Evolutionary conservation across 2,888 invertebrate species (phyloP).

Genomic region (Cyaniris semiargus): DNA sequence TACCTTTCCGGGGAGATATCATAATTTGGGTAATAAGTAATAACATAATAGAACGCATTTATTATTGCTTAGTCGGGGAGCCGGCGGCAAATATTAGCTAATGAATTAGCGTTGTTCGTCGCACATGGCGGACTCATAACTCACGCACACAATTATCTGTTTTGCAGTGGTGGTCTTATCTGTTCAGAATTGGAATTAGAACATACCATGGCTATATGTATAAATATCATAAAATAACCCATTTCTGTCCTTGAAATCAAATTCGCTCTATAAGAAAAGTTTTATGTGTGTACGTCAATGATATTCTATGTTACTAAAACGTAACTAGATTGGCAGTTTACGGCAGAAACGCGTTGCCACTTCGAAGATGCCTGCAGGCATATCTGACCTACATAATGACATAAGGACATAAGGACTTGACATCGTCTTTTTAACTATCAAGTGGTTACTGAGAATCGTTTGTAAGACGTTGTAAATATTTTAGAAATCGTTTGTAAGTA

Average conservation of each 20-base stretch:
- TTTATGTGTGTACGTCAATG: too few relatives aligned
- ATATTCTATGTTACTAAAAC: too few relatives aligned
- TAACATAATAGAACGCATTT: background rate
- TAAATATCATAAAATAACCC: background rate
- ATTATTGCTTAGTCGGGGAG: conserved; percentile 5
- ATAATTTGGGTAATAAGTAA: background rate
- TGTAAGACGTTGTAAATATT: too few relatives aligned
- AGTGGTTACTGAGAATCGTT: too few relatives aligned
- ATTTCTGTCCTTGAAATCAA: background rate
- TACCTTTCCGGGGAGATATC: background rate
- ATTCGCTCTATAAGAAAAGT: too few relatives aligned
- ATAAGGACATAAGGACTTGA: too few relatives aligned
- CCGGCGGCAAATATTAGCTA: conserved; percentile 17
- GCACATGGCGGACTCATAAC: conserved; percentile 11
- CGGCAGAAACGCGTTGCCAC: too few relatives aligned
- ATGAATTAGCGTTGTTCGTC: conserved; percentile 8
- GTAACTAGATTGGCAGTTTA: too few relatives aligned
- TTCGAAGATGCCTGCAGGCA: too few relatives aligned
- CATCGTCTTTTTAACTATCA: too few relatives aligned
- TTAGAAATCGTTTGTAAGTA: too few relatives aligned
- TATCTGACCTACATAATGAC: too few relatives aligned
- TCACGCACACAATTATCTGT: conserved; percentile 12
- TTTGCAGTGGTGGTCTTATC: conserved; percentile 20
- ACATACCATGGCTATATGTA: background rate
- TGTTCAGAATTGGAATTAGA: background rate